Evolutionary conservation across 2,113 vertebrate genomes (phyloP).

Genomic region (Mystacornis crossleyi): DNA sequence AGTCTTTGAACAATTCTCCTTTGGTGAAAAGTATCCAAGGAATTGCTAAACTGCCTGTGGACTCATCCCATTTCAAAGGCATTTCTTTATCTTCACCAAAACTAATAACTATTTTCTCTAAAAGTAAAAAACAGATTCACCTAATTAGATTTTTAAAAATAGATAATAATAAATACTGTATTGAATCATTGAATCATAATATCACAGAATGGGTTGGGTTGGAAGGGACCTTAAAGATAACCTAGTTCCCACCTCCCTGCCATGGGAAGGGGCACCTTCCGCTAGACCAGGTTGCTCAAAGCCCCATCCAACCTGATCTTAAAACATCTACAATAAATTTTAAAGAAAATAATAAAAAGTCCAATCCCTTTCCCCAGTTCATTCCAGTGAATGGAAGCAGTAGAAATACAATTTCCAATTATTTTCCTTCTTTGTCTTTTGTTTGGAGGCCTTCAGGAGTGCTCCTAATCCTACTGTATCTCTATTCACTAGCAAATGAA

Average conservation of each 20-base stretch:
- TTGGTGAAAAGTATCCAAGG: not conserved
- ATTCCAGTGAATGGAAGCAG: not conserved
- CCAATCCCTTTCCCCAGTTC: not conserved
- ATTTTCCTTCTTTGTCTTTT: not conserved
- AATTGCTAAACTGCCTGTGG: not conserved
- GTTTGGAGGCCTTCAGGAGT: not conserved
- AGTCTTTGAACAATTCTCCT: not conserved
- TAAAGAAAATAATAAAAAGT: not conserved
- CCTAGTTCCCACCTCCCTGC: not conserved
- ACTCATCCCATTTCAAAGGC: not conserved
- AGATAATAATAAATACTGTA: not conserved
- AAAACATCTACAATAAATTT: not conserved
- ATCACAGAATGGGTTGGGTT: not conserved
- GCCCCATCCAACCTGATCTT: not conserved
- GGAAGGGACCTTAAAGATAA: not conserved
- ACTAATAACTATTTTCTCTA: not conserved
- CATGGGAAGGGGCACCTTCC: not conserved
- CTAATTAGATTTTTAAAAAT: not conserved
- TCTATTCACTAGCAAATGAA: not conserved
- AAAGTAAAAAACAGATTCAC: not conserved
- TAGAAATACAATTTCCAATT: not conserved
- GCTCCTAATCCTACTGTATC: not conserved
- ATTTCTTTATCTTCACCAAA: not conserved
- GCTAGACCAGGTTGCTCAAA: not conserved
- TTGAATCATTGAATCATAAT: not conserved